Conservation (phyloP, 2,888 invertebrate genomes). For the Nasonovia ribisnigri region DNA sequence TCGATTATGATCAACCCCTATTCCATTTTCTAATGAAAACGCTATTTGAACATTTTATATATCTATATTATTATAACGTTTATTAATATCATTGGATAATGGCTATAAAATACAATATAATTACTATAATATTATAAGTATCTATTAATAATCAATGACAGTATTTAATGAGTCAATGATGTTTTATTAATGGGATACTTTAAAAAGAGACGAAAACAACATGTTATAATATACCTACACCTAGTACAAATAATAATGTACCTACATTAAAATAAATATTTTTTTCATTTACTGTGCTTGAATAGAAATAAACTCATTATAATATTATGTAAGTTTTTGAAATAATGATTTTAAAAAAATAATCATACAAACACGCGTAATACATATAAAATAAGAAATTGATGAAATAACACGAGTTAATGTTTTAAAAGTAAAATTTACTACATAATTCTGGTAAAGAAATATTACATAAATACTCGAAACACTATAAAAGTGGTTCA, state of each 20-base stretch:
- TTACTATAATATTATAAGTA: background rate
- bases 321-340: background rate
- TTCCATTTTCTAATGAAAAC: slow-evolving; percentile 6
- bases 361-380: background rate
- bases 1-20: background rate
- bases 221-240: background rate
- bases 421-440: background rate
- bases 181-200: background rate
- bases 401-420: background rate
- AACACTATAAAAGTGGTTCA: background rate
- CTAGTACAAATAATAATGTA: background rate
- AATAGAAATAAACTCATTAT: background rate
- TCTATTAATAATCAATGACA: background rate
- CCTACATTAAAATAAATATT: background rate
- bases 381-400: background rate
- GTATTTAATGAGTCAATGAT: background rate
- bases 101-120: background rate
- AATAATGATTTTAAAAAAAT: background rate
- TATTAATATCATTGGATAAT: background rate
- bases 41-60: background rate
- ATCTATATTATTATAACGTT: background rate
- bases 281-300: background rate
- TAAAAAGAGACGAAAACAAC: background rate
- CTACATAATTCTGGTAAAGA: background rate
- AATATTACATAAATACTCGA: background rate